Base-by-base conservation (phyloP, 2,888 invertebrate species). In the Liposcelis brunnea region DNA sequence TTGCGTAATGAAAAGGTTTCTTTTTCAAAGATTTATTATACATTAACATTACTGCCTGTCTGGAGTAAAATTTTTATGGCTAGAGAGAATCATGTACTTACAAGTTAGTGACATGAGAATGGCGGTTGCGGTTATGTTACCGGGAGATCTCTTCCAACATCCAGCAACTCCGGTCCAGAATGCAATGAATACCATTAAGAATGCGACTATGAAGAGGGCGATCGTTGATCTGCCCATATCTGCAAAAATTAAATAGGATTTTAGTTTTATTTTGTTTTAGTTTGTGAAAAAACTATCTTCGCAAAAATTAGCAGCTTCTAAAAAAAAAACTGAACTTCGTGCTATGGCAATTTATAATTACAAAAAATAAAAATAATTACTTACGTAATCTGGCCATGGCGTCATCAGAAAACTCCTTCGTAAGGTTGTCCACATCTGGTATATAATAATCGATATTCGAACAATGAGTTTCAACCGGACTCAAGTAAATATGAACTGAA, bases 91-190 rank as follows among this genome's bases (percentile, higher is more conserved):
- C n/a, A 12, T 36, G 14, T 55, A 71, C 80, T 76, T 63, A 87
- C 87, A 86, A 56, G 87, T 81, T 50, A 87, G 70, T 45, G 89
- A 72, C 77, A 87, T 84, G 44, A 89, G 70, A 54, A 93, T 85
- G 26, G 91, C 91, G 3, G 93, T 93, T 44, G 89, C 85, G 21
- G 91, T 87, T 56, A 93, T 86, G 61, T 91, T 87, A 52, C 87
- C 87, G 7, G 91, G 85, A 43, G 90, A 90, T 55, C 94, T 74
- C 64, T 87, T 81, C 90, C 94, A 97, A 64, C 95, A 97, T 54
- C 95, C 94, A 31, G 91, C 84, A 11, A 94, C 80, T 48, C 95
- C 95, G 46, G 91, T 89, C 76, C 93, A 87, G 67, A 94, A 94
- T 16, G 93, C 87, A 55, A 90, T 77, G 65, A 93, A 85, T 53